Evolutionary conservation across 2,113 vertebrate species (phyloP).

Genomic region (Oncorhynchus nerka): DNA sequence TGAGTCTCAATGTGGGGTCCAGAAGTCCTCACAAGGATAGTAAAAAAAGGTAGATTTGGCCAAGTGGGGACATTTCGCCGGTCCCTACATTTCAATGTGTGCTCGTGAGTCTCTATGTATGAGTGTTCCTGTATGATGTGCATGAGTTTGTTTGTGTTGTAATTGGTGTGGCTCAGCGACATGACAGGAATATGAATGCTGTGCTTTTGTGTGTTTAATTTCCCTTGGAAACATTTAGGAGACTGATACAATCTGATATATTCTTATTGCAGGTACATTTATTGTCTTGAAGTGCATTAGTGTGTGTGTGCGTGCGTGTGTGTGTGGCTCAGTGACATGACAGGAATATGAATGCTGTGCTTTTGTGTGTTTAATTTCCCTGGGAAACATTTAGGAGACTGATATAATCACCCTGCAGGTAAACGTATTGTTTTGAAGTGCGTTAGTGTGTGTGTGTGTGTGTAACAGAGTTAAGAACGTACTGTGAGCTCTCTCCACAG

Average conservation of each 20-base stretch:
- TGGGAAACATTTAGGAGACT: too few species aligned
- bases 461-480: too few species aligned
- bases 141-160: too few species aligned
- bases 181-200: conserved; percentile 24
- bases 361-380: conserved; percentile 24
- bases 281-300: neutral
- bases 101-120: too few species aligned
- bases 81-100: too few species aligned
- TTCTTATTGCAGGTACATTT: neutral
- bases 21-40: too few species aligned
- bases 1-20: too few species aligned
- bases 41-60: too few species aligned
- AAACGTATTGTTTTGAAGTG: neutral
- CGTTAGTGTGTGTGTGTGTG: neutral
- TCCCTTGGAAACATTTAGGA: neutral
- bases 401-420: conserved; percentile 3
- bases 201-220: conserved; percentile 26
- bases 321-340: neutral
- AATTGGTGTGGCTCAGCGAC: too few species aligned
- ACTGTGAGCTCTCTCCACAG: too few species aligned
- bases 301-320: neutral
- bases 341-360: conserved; percentile 24
- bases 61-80: too few species aligned
- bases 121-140: too few species aligned
- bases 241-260: neutral